Percentiles rank a stretch among this genome's conserved stretches.
Evolutionary conservation across 2,113 vertebrate genomes (phyloP).

Genomic region (Dromiciops gliroides): DNA sequence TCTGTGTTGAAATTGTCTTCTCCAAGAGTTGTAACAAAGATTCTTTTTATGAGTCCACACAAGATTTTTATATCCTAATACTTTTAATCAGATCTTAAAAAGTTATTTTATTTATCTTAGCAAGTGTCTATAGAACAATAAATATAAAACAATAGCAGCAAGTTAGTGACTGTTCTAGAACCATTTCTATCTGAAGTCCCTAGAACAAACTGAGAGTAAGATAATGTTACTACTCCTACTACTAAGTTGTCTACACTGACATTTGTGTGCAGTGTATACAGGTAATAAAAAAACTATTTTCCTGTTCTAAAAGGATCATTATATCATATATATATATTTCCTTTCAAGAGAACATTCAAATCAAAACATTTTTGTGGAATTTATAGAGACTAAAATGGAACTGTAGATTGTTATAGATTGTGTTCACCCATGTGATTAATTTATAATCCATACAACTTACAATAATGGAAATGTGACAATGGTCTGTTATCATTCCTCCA

Average conservation of each 20-base stretch:
- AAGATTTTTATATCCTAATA: not conserved
- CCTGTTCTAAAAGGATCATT: conserved; percentile 10
- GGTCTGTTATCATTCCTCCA: conserved; percentile 76
- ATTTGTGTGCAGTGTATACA: conserved; percentile 15
- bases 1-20: no score
- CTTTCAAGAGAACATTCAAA: conserved; percentile 29
- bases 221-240: not conserved
- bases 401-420: conserved; percentile 39
- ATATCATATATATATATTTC: conserved; percentile 7
- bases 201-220: not conserved
- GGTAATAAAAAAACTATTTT: conserved; percentile 13
- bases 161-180: not conserved
- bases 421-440: conserved; percentile 53
- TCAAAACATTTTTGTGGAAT: conserved; percentile 22
- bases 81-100: not conserved
- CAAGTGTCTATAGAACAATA: not conserved
- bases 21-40: not conserved
- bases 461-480: conserved; percentile 63
- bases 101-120: not conserved
- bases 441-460: conserved; percentile 55
- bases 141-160: not conserved
- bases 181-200: not conserved
- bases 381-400: conserved; percentile 54
- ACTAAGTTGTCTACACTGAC: conserved; percentile 14
- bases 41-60: not conserved